A percentile compares a stretch with the other conserved stretches of the same genome.
phyloP scores from a whole-genome alignment of 2,113 vertebrate species.

The Strigops habroptila region DNA sequence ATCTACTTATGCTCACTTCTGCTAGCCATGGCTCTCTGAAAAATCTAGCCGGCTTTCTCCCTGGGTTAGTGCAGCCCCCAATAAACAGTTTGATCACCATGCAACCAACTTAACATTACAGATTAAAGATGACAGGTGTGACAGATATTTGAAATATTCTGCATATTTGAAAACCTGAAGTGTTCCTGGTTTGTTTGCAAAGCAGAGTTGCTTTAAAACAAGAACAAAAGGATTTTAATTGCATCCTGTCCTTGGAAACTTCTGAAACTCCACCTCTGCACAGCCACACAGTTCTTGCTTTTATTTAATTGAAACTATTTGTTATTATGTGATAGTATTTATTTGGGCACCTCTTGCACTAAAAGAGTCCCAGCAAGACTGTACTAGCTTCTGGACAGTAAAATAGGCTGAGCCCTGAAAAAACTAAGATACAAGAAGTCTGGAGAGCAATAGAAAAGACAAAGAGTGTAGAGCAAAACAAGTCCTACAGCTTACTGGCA shows the following conservation, averaged over 20 bases:
- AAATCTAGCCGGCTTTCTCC: constrained; percentile 8
- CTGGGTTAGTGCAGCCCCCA: neutral
- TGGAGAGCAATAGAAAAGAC: constrained; percentile 5
- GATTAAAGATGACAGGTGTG: constrained; percentile 16
- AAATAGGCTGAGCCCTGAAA: neutral
- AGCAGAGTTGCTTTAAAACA: neutral
- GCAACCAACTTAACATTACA: neutral
- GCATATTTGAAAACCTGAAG: neutral
- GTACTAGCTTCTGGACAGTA: neutral
- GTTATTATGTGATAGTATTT: neutral
- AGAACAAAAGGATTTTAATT: neutral
- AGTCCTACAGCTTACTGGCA: neutral
- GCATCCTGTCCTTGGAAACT: neutral
- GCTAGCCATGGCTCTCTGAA: neutral
- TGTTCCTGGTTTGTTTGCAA: neutral
- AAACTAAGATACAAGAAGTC: neutral
- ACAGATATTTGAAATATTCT: constrained; percentile 13
- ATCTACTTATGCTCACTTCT: neutral
- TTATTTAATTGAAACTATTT: constrained; percentile 25
- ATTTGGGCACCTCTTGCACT: neutral
- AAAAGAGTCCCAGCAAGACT: neutral
- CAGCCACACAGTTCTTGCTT: neutral
- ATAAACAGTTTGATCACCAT: neutral
- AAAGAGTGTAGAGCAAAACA: neutral
- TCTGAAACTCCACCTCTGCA: neutral